Evolutionary conservation across 2,888 invertebrate species (phyloP), one percentile per base, ranked within the genome.

Genomic region (Stratiomys singularior): DNA sequence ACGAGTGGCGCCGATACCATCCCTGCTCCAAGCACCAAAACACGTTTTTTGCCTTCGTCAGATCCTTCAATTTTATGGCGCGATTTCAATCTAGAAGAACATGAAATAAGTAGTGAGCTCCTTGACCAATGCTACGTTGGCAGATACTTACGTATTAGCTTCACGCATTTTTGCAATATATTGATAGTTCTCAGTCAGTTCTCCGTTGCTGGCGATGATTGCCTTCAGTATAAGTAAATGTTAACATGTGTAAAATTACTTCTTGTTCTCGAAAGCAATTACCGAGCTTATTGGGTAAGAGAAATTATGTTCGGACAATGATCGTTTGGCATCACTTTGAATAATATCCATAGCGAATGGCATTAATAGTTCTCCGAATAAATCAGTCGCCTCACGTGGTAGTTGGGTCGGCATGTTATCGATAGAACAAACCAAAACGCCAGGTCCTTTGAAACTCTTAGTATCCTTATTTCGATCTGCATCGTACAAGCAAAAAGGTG

Each of bases 371-470:
- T 97, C 96, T 0, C 99, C 99, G 86, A 99, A 99, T 87, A 97
- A 96, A 84, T 99, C 98, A 0, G 99, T 99, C 1, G 99, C 93
- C 86, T 99, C 99, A 63, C 96, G 90, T 0, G 99, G 99, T 80
- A 99, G 89, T 86, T 99, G 99, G 0, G 99, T 99, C 0, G 99
- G 99, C 99, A 99, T 99, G 88, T 99, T 99, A 88, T 99, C 99
- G 82, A 99, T 99, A 18, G 98, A 98, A 85, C 99, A 99, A n/a
- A 99, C 98, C 74, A 99, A 88, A 0, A 99, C 98, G 23, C 99
- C 99, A 0, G 97, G 95, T 0, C 98, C 98, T 86, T 95, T 96
- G 88, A 98, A 98, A 86, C 96, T 94, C 84, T 98, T 98, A 0
- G 95, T 96, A 83, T 97, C 97, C 87, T 97, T 97, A 86, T 99